Base-by-base conservation (phyloP, 2,888 invertebrate species). In the Leptopilina syphax region DNA sequence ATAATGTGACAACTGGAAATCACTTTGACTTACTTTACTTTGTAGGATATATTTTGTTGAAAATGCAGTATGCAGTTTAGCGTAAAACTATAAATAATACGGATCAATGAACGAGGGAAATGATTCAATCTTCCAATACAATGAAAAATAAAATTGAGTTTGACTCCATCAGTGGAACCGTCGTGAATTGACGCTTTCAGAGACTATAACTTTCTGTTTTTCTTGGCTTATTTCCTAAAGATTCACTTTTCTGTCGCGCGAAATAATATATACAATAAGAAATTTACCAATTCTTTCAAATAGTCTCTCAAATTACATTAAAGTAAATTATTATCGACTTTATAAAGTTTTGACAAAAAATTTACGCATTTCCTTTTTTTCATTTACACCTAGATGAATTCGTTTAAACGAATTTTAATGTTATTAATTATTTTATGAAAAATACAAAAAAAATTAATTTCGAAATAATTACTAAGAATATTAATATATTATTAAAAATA, bases 191-290 rank as follows among this genome's bases (percentile, higher is more conserved):
- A 60, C 73, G 57, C 57, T 73, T 60, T 5, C 34, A 54, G n/a
- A 73, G 57, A 57, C 73, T 73, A 60, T 73, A 73, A 73, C 73
- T 73, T 73, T 73, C 57, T 34, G 73, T 73, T 73, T 73, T 41
- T n/a, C 57, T n/a, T 73, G 54, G 57, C 9, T 73, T 73, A 73
- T 54, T 73, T 54, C 73, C 41, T 73, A 60, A 73, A 34, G 57
- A 73, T 73, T 73, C 10, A 73, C 73, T 50, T 73, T 73, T 57
- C 73, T 34, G 57, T 34, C 54, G 9, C 57, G 44, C 27, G 27
- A 70, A 73, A 27, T 13, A 13, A 57, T 27, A 34, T 4, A 34
- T 4, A 34, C 34, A 34, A 57, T 73, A 54, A 73, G 27, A 34
- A 73, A n/a, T 44, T 44, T 44, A 44, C 44, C 44, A 44, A 44